Conservation (phyloP, 1,140 invertebrate species). For the Aphis craccivora region DNA sequence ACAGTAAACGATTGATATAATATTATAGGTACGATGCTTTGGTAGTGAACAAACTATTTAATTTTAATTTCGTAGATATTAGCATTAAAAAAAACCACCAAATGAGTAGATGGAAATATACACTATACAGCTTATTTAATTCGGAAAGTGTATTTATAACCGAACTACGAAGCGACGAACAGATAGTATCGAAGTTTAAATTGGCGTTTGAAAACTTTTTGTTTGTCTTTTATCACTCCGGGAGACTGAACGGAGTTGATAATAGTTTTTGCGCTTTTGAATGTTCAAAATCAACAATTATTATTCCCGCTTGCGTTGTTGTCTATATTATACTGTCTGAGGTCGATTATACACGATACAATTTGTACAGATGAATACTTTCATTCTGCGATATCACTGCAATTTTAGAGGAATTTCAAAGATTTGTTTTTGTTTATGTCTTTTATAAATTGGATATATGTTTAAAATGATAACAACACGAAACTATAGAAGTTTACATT, state of each 20-base stretch:
- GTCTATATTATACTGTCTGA: neutral
- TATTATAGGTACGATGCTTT: neutral
- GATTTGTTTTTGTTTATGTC: neutral
- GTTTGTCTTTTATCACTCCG: constrained; percentile 21
- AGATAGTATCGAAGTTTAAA: constrained; percentile 42
- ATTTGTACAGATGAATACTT: neutral
- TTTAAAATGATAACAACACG: neutral
- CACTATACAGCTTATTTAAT: constrained; percentile 10
- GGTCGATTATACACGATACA: neutral
- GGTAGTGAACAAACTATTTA: neutral
- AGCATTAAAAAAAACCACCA: neutral
- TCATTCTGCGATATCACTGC: neutral
- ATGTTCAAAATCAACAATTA: constrained; percentile 19
- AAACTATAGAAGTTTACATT: neutral
- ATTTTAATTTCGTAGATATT: neutral
- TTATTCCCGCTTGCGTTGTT: neutral
- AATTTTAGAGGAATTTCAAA: neutral
- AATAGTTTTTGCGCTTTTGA: neutral
- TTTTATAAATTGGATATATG: neutral
- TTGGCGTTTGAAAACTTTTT: constrained; percentile 36
- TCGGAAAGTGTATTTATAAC: neutral
- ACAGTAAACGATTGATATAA: neutral
- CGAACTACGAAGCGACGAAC: neutral
- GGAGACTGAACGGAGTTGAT: constrained; percentile 12
- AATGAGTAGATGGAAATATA: neutral